Percentiles rank a stretch among this genome's conserved stretches.
Evolutionary conservation across 2,113 vertebrate species (phyloP).

Genomic region (Bothrops jararaca): DNA sequence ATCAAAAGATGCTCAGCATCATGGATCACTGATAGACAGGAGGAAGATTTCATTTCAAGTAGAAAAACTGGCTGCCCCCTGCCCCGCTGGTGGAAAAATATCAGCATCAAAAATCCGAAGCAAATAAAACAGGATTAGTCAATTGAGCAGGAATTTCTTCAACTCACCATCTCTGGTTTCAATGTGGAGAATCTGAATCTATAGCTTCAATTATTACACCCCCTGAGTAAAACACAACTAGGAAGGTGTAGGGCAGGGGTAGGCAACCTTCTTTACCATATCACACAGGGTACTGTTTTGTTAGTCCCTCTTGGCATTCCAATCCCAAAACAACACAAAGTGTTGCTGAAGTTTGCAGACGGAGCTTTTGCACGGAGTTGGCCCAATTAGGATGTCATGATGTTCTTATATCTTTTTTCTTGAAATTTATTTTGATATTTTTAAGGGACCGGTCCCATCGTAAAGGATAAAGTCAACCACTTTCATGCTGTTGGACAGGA

Average conservation of each 20-base stretch:
- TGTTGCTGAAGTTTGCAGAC: background rate
- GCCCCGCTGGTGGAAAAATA: background rate
- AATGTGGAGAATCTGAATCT: background rate
- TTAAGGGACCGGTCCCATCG: background rate
- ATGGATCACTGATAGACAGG: background rate
- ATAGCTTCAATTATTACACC: background rate
- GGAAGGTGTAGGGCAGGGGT: background rate
- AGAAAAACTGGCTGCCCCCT: background rate
- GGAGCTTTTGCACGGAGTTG: background rate
- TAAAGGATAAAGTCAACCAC: background rate
- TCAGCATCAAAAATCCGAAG: background rate
- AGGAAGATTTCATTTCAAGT: background rate
- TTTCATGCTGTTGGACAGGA: background rate
- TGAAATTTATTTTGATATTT: background rate
- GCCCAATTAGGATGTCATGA: background rate
- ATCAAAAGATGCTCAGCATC: background rate
- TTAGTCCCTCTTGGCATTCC: background rate
- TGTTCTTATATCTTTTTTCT: background rate
- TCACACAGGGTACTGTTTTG: too few species aligned
- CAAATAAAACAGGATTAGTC: background rate
- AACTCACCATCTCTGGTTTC: background rate
- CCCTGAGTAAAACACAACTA: background rate
- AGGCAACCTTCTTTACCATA: too few species aligned
- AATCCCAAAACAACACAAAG: background rate
- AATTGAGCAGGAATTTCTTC: background rate